phyloP scores from a whole-genome alignment of 2,888 invertebrate genomes.

The Drosophila atripex region DNA sequence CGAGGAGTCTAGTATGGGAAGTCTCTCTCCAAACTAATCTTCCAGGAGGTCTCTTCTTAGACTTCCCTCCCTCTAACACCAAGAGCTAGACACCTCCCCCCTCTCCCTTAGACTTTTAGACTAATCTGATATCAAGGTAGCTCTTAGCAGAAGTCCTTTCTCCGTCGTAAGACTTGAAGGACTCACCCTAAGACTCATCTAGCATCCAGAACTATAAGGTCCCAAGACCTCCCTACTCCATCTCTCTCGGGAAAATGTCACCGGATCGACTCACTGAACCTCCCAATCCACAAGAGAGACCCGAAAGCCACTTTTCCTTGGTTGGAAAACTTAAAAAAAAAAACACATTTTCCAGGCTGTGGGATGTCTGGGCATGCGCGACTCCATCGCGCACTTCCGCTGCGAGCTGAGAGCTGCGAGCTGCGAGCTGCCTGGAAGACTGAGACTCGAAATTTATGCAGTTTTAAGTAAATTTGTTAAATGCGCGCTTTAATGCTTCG shows the following conservation, averaged over 20 bases:
- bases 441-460: conserved; percentile 74
- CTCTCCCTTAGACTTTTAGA: no score
- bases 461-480: conserved; percentile 83
- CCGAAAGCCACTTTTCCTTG: background rate
- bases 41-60: no score
- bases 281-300: conserved; percentile 27
- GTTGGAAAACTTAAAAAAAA: conserved; percentile 3
- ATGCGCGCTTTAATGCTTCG: conserved; percentile 83
- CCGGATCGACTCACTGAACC: conserved; percentile 43
- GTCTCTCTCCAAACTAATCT: no score
- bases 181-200: no score
- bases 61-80: background rate
- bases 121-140: no score
- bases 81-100: no score
- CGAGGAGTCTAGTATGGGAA: no score
- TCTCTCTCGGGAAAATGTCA: conserved; percentile 62
- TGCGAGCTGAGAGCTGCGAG: conserved; percentile 17
- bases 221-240: no score
- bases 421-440: conserved; percentile 19
- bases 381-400: conserved; percentile 50
- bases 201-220: no score
- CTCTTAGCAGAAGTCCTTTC: no score
- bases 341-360: conserved; percentile 49
- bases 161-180: no score
- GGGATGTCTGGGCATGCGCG: conserved; percentile 60